Evolutionary conservation across 2,797 vertebrate species (phyloP), one percentile per base, ranked within the genome.

Genomic region (Diglossa cyanea): DNA sequence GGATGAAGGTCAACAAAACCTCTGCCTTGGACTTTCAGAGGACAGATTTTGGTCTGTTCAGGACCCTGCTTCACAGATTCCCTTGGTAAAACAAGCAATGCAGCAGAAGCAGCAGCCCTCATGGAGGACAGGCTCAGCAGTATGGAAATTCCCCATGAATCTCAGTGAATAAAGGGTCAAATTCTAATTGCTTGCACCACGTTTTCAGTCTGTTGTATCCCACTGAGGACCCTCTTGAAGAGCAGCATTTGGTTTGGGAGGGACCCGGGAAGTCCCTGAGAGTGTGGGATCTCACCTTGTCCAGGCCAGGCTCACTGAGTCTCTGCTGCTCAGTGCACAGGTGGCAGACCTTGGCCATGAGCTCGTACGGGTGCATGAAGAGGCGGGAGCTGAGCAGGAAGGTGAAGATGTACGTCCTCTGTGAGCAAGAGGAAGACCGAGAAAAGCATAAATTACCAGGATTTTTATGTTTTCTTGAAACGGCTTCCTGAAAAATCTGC

Each of bases 321-420:
- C 98, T 97, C 97, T 99, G 98, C 55, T 99, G 98, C 91, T 99
- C 99, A 44, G 97, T 50, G 83, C 98, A 99, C 84, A 99, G 96
- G 66, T 99, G 98, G 90, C 98, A 99, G 70, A 99, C 99, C 95
- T 98, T 99, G 61, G 98, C 98, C 99, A 99, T 99, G 78, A 99
- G 98, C 62, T 99, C 98, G 6, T 98, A 98, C 0, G 99, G 99
- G 79, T 98, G 99, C 97, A 99, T 97, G 92, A 99, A 99, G 42
- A 99, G 98, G 28, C 99, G 99, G 14, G 99, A 99, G 81, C 98
- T 99, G 78, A 99, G 98, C 61, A 99, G 98, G 96, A 99, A 99
- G 62, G 99, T 99, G 95, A 99, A 99, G 95, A 99, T 98, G 89
- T 99, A 99, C 0, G 99, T 99, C 94, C 98, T 99, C 99, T 99